Conservation (phyloP, 1,140 invertebrate genomes). For the Bombus vancouverensis region DNA sequence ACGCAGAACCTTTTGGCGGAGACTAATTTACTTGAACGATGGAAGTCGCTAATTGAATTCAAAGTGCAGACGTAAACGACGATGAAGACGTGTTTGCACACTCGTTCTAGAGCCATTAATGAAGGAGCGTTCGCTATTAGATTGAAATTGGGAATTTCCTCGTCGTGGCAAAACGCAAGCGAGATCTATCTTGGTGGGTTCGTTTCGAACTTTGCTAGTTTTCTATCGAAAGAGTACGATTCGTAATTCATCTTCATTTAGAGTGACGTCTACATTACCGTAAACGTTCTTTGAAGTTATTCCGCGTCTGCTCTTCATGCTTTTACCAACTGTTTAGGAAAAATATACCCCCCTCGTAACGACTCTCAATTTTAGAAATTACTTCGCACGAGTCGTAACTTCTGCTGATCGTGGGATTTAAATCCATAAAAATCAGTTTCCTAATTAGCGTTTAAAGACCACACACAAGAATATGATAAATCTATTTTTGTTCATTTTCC, state of each 20-base stretch:
- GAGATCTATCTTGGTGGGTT: neutral
- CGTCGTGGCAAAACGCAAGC: neutral
- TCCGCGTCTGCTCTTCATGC: neutral
- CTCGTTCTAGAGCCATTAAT: conserved; percentile 1
- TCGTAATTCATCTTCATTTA: conserved; percentile 18
- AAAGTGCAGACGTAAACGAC: conserved; percentile 4
- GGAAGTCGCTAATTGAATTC: conserved; percentile 6
- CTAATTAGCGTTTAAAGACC: neutral
- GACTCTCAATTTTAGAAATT: neutral
- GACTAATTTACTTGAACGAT: neutral
- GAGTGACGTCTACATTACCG: conserved; percentile 1
- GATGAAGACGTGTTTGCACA: conserved; percentile 5
- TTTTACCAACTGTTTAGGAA: neutral
- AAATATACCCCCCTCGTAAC: neutral
- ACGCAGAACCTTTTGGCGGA: neutral
- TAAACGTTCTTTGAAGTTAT: neutral
- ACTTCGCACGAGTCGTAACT: neutral
- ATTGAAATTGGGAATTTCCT: conserved; percentile 11
- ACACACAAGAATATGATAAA: neutral
- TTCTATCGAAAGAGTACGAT: neutral
- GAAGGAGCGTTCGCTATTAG: neutral
- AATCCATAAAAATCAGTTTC: neutral
- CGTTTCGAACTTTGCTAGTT: neutral
- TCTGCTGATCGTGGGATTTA: neutral
- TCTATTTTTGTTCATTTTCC: neutral